Evolutionary conservation across 2,797 vertebrate species (phyloP).

Genomic region (Limosa lapponica): DNA sequence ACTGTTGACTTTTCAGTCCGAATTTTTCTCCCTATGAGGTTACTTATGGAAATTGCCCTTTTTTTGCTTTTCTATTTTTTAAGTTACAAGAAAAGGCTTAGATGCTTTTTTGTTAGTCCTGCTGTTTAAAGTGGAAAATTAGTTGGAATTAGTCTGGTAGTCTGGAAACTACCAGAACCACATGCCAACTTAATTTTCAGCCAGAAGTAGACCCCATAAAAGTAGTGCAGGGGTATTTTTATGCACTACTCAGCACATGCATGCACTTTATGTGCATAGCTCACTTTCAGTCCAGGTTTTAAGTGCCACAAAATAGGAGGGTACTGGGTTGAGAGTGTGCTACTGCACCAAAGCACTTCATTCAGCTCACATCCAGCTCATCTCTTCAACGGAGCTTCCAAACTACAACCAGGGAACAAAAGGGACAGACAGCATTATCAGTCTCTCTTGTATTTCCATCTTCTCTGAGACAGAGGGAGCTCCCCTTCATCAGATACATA

Average conservation of each 20-base stretch:
- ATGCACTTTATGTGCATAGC: neutral
- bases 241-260: rapidly evolving
- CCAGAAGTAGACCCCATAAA: neutral
- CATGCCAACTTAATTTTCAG: neutral
- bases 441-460: neutral
- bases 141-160: neutral
- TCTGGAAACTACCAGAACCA: neutral
- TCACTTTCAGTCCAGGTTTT: neutral
- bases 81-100: neutral
- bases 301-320: neutral
- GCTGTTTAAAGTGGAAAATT: neutral
- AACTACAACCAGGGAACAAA: neutral
- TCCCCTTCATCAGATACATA: neutral
- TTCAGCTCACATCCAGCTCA: neutral
- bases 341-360: neutral
- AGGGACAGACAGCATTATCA: neutral
- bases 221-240: neutral
- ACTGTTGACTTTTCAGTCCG: neutral
- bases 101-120: neutral
- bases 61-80: neutral
- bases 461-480: neutral
- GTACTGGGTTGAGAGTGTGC: neutral
- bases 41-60: neutral
- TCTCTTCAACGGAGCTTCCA: neutral
- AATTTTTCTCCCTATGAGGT: neutral